These are phyloP conservation scores for Girardinus metallicus DNA, from an alignment of 2,797 vertebrate genomes.

Conservation along the genomic window DNA sequence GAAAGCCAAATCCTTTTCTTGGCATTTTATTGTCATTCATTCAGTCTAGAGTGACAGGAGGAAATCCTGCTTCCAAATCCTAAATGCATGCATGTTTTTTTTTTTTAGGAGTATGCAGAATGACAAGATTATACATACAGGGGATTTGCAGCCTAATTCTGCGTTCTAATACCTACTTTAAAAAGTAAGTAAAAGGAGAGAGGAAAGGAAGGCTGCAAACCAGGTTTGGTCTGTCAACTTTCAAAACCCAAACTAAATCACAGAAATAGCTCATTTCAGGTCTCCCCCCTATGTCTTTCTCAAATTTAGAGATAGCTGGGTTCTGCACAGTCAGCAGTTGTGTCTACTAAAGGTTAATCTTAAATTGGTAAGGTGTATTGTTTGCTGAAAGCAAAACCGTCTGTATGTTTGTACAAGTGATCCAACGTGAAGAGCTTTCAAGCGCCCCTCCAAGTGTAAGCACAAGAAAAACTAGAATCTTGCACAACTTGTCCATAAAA, in stretches of 20 bases:
- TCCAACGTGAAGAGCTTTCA: not conserved
- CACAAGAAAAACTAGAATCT: not conserved
- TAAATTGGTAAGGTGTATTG: not conserved
- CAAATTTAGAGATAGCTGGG: not conserved
- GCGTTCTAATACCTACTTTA: not conserved
- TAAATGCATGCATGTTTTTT: not conserved
- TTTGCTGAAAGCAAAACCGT: not conserved
- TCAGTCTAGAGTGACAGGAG: not conserved
- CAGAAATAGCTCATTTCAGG: not conserved
- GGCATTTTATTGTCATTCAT: not conserved
- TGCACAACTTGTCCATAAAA: not conserved
- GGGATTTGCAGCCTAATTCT: not conserved
- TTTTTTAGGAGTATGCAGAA: not conserved
- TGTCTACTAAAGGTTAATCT: not conserved
- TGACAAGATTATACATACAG: not conserved
- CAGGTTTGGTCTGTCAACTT: not conserved
- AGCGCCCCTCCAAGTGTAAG: not conserved
- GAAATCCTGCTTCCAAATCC: not conserved
- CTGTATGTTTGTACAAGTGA: not conserved
- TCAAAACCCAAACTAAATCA: not conserved
- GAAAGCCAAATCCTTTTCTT: not conserved
- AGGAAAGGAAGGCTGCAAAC: not conserved
- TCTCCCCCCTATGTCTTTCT: not conserved
- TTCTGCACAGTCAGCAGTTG: not conserved
- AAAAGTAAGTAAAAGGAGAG: not conserved